Conservation (phyloP, 2,797 vertebrate genomes). For the Argyrosomus regius region DNA sequence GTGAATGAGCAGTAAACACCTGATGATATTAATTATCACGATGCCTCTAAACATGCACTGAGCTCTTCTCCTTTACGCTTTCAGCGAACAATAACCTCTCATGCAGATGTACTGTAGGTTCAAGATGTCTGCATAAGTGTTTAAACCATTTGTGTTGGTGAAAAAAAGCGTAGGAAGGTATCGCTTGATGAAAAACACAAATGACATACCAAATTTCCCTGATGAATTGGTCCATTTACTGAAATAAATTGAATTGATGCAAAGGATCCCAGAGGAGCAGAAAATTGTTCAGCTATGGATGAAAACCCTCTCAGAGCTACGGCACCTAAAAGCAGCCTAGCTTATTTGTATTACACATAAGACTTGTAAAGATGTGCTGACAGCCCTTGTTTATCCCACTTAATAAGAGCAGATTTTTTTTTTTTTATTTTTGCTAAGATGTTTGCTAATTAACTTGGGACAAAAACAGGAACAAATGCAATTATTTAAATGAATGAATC, state of each 20-base stretch:
- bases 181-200: conserved; percentile 77
- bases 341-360: conserved; percentile 76
- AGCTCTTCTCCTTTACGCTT: conserved; percentile 12
- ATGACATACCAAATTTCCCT: conserved; percentile 81
- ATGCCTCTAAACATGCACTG: conserved; percentile 20
- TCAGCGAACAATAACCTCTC: conserved; percentile 48
- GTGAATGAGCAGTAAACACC: conserved; percentile 50
- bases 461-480: conserved; percentile 64
- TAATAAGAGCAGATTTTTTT: conserved; percentile 54
- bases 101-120: conserved; percentile 48
- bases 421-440: conserved; percentile 44
- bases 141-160: conserved; percentile 68
- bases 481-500: conserved; percentile 68
- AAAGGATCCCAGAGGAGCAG: conserved; percentile 78
- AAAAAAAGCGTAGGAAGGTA: conserved; percentile 62
- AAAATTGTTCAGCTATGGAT: conserved; percentile 82
- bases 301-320: conserved; percentile 62
- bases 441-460: conserved; percentile 68
- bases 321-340: conserved; percentile 59
- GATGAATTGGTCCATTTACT: conserved; percentile 83
- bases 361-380: conserved; percentile 75
- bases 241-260: conserved; percentile 85
- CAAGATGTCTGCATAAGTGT: conserved; percentile 58
- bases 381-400: conserved; percentile 71
- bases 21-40: conserved; percentile 32